Evolutionary conservation across 2,113 vertebrate species (phyloP).

Genomic region (Procavia capensis): DNA sequence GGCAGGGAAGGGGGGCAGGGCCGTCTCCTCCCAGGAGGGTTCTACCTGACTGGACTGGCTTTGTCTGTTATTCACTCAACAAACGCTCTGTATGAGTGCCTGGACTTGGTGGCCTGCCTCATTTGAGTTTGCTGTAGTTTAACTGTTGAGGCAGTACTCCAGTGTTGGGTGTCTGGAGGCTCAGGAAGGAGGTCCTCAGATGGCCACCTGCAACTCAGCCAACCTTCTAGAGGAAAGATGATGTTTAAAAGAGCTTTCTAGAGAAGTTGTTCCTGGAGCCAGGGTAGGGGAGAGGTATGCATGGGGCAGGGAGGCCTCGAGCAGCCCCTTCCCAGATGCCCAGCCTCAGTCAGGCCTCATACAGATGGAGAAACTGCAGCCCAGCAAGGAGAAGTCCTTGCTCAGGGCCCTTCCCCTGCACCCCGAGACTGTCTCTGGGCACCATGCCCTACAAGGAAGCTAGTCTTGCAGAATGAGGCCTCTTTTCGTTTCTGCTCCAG

Average conservation of each 20-base stretch:
- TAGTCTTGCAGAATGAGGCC: constrained; percentile 34
- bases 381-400: neutral
- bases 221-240: neutral
- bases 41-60: neutral
- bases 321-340: neutral
- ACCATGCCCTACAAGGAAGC: neutral
- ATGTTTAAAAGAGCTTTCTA: neutral
- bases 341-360: neutral
- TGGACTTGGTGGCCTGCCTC: neutral
- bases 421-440: too few species aligned
- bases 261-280: neutral
- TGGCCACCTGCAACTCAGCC: neutral
- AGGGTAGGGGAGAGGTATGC: too few species aligned
- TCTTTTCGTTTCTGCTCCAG: neutral
- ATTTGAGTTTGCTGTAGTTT: neutral
- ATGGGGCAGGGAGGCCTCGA: neutral
- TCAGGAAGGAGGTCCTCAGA: neutral
- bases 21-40: neutral
- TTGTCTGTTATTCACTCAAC: neutral
- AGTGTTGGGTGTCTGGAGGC: neutral
- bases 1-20: neutral
- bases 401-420: neutral
- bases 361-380: neutral
- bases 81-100: neutral
- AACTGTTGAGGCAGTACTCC: too few species aligned